phyloP scores from a whole-genome alignment of 2,113 vertebrate genomes.

The Paratilapia polleni region DNA sequence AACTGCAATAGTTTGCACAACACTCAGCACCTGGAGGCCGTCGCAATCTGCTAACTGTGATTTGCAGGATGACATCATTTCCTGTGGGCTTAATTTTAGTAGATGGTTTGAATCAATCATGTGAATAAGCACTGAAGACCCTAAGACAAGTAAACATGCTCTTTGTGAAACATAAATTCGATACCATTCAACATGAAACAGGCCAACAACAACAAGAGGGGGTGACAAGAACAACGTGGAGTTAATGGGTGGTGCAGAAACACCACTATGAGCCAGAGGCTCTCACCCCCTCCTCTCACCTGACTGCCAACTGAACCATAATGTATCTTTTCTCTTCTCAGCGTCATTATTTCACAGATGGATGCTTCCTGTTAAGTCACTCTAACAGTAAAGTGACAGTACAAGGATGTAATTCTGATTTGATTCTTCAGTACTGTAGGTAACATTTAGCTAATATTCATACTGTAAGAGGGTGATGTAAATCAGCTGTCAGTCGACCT shows the following conservation, averaged over 20 bases:
- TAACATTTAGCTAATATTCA: background rate
- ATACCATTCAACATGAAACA: background rate
- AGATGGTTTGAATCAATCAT: too few relatives aligned
- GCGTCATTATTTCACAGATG: background rate
- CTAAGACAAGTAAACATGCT: rapidly evolving
- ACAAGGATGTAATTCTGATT: too few relatives aligned
- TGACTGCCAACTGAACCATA: background rate
- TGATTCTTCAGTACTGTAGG: too few relatives aligned
- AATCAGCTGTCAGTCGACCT: too few relatives aligned
- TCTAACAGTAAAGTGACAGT: background rate
- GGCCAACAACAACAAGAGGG: background rate
- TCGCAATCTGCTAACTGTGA: background rate
- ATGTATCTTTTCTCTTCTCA: background rate
- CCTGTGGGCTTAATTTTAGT: too few relatives aligned
- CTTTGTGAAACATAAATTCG: background rate
- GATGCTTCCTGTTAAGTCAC: rapidly evolving
- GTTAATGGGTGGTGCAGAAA: background rate
- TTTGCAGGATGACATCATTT: too few relatives aligned
- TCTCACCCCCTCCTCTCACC: background rate
- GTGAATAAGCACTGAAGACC: background rate
- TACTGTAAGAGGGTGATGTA: too few relatives aligned
- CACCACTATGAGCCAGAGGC: background rate
- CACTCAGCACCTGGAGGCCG: background rate
- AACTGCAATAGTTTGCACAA: rapidly evolving
- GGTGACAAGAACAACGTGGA: too few relatives aligned